A percentile compares a stretch with the other conserved stretches of the same genome.
phyloP scores from a whole-genome alignment of 2,888 invertebrate species.

The Melanotus villosus region DNA sequence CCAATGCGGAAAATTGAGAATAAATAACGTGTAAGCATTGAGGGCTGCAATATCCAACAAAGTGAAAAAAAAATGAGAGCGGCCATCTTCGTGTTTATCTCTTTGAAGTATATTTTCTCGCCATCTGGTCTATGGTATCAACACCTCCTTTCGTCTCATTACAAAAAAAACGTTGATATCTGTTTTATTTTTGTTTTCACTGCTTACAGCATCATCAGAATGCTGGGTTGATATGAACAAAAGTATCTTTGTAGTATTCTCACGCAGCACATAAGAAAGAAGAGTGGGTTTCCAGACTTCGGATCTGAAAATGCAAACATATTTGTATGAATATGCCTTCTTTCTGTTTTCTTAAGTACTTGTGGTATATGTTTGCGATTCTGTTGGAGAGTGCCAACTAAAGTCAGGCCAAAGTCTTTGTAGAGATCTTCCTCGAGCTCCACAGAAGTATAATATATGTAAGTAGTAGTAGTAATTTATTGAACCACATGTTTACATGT shows the following conservation, averaged over 20 bases:
- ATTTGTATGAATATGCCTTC: neutral
- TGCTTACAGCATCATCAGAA: neutral
- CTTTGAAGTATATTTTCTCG: neutral
- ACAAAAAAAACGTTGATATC: neutral
- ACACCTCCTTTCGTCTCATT: neutral
- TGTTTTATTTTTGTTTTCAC: neutral
- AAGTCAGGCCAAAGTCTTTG: too few species aligned
- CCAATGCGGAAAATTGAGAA: neutral
- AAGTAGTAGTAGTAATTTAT: too few species aligned
- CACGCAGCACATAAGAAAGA: neutral
- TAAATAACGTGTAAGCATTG: neutral
- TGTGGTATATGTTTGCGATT: too few species aligned
- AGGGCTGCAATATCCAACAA: neutral
- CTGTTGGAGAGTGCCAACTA: too few species aligned
- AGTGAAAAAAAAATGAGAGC: neutral
- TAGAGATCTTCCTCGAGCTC: too few species aligned
- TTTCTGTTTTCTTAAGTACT: neutral
- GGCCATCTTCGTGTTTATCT: neutral
- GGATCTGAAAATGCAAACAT: neutral
- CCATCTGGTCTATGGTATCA: too few species aligned
- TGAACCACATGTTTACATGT: too few species aligned
- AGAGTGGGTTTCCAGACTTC: neutral
- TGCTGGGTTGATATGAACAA: constrained; percentile 2
- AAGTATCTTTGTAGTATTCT: constrained; percentile 9
- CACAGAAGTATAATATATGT: too few species aligned